Evolutionary conservation across 2,797 vertebrate genomes (phyloP).

Genomic region (Platalea minor): DNA sequence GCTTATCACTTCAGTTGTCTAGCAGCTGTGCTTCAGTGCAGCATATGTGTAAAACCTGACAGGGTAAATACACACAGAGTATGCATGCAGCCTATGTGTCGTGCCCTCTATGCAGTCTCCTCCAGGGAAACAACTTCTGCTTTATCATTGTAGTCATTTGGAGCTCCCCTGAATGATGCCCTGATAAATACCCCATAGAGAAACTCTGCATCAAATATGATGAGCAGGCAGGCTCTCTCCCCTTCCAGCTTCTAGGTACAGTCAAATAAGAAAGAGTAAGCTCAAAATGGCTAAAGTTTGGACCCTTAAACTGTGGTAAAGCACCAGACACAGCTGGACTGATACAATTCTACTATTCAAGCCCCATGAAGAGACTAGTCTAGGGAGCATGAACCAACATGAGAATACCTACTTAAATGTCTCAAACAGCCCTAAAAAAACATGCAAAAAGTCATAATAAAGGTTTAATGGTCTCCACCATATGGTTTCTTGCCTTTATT

Average conservation of each 20-base stretch:
- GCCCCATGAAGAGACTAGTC: background rate
- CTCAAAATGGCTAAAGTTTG: background rate
- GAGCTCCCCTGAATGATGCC: background rate
- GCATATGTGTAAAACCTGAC: background rate
- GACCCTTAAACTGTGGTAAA: background rate
- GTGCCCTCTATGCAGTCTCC: background rate
- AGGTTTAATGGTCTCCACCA: background rate
- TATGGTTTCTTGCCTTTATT: background rate
- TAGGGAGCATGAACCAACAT: background rate
- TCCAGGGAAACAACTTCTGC: background rate
- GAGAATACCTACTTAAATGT: background rate
- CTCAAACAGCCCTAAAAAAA: background rate
- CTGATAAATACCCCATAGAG: background rate
- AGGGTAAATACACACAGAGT: background rate
- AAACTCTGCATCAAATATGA: background rate
- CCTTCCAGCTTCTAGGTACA: background rate
- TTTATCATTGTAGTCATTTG: background rate
- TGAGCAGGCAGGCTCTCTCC: background rate
- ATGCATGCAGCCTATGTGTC: background rate
- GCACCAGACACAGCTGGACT: background rate
- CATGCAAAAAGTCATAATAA: background rate
- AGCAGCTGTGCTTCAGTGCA: background rate
- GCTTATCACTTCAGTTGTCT: background rate
- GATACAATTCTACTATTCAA: background rate
- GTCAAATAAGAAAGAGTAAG: background rate